phyloP scores from a whole-genome alignment of 1,140 invertebrate species.

The Camponotus floridanus region DNA sequence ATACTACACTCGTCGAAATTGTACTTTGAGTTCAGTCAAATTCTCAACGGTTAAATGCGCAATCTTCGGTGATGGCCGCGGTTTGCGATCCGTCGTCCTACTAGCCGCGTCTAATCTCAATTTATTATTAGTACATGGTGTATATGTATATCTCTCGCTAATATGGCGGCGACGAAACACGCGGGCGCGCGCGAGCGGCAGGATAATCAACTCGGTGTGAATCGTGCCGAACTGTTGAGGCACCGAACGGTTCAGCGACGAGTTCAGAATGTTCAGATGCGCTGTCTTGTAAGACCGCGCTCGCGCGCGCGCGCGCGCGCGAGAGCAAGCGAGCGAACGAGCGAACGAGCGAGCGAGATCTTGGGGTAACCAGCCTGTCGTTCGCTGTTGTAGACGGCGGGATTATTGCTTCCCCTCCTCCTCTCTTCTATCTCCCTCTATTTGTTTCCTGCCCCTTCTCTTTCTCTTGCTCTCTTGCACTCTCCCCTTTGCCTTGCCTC shows the following conservation, averaged over 20 bases:
- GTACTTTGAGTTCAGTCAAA: not conserved
- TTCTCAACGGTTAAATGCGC: constrained; percentile 31
- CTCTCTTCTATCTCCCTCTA: constrained; percentile 23
- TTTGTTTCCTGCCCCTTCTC: constrained; percentile 24
- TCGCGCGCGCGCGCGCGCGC: constrained; percentile 68
- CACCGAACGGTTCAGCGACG: constrained; percentile 70
- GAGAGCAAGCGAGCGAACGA: constrained; percentile 46
- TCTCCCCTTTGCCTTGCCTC: constrained; percentile 30
- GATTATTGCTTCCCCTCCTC: constrained; percentile 53
- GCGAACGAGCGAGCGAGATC: constrained; percentile 68
- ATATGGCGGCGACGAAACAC: constrained; percentile 75
- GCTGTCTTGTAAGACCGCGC: constrained; percentile 78
- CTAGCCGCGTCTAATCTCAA: constrained; percentile 67
- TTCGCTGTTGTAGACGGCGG: constrained; percentile 63
- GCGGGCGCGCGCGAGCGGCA: constrained; percentile 72
- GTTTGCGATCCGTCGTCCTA: constrained; percentile 48
- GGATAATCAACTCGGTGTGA: constrained; percentile 77
- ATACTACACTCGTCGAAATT: constrained; percentile 22
- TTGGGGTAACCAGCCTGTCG: constrained; percentile 69
- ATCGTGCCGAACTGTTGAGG: constrained; percentile 77
- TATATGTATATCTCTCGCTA: constrained; percentile 55
- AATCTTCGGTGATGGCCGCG: constrained; percentile 37
- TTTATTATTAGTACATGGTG: constrained; percentile 76
- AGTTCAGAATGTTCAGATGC: constrained; percentile 78
- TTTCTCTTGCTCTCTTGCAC: constrained; percentile 45